Base-by-base conservation (phyloP, 2,888 invertebrate species). In the Cantharis lateralis region DNA sequence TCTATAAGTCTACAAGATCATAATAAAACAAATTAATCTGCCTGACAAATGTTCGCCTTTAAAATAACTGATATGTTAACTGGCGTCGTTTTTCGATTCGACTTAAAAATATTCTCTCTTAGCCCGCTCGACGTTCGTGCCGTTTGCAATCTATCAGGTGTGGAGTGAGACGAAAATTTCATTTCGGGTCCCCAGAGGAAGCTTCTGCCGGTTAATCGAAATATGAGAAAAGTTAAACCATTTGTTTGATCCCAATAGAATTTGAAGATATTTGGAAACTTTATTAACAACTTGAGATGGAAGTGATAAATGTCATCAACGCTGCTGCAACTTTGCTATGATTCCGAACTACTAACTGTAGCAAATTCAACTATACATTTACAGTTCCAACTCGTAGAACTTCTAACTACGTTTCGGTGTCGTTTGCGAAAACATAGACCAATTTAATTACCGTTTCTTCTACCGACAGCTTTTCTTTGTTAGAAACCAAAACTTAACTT, bases 401-500 rank as follows among this genome's bases (percentile, higher is more conserved):
- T 78, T 76, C 74, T 78, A 78, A 78, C 78, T 76, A 78, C 76
- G 74, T 78, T 78, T 74, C 76, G 74, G 76, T 78, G 76, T 78
- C 81, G 78, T 79, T 81, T 80, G 79, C 76, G 77, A 79, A 72
- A 80, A 78, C 79, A 78, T 77, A 68, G 73, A 80, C 80, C 81
- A 81, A 81, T 81, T 81, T 81, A 81, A 81, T 81, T 81, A 81
- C 78, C 74, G 78, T 77, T 81, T 80, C 80, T 81, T 80, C 78
- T 78, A 78, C 80, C 77, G 77, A 66, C 74, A 72, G 72, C 72
- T 74, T 48, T 48, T 72, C 79, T 74, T 79, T 79, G 74, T 79
- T 61, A 66, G 20, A 68, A 69, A 18, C 68, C 32, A 26, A 28
- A 70, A 64, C 70, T 70, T 71, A 61, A 64, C 63, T 71, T 75